Base-by-base conservation (phyloP, 2,113 vertebrate genomes). In the Tragulus kanchil region DNA sequence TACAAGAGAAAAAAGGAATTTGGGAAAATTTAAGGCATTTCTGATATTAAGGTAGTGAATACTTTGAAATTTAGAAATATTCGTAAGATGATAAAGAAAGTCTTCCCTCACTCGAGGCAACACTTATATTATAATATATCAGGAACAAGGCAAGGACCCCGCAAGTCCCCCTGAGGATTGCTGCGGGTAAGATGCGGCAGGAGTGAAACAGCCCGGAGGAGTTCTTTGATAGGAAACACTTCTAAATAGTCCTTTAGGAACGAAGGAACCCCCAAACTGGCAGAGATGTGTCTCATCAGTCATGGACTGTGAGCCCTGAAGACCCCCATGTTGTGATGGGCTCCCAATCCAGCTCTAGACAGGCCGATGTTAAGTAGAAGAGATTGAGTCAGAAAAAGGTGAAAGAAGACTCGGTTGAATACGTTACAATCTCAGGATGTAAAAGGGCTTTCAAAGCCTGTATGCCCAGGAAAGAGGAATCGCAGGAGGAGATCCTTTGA, bases 201-300 rank as follows among this genome's bases (percentile, higher is more conserved):
- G 16, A n/a, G 7, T 15, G 4, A 21, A 52, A 54, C 2, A 16
- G 14, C 19, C 89, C 6, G 7, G 48, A 36, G 19, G 25, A 8
- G 36, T 36, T 36, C 36, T 36, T 36, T 36, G 36, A 36, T 36
- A 36, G 2, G 36, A 36, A 36, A 36, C 36, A 36, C 36, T 36
- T 36, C 36, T 36, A 36, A 36, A 36, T 36, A 36, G 36, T 36
- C 36, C 36, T 36, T 36, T 36, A 36, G 36, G 36, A 36, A 2
- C 36, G 4, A 21, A 48, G 19, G 19, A 69, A 7, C 31, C 45
- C 9, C 52, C 21, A 5, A 8, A 3, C 3, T 52, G 58, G 62
- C 23, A 12, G 31, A 16, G 5, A 11, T 0, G 0, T 21, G 13
- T n/a, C 0, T 1, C 4, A 6, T 19, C 62, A 36, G n/a, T 23